phyloP scores from a whole-genome alignment of 1,140 invertebrate species.

The Listronotus bonariensis region DNA sequence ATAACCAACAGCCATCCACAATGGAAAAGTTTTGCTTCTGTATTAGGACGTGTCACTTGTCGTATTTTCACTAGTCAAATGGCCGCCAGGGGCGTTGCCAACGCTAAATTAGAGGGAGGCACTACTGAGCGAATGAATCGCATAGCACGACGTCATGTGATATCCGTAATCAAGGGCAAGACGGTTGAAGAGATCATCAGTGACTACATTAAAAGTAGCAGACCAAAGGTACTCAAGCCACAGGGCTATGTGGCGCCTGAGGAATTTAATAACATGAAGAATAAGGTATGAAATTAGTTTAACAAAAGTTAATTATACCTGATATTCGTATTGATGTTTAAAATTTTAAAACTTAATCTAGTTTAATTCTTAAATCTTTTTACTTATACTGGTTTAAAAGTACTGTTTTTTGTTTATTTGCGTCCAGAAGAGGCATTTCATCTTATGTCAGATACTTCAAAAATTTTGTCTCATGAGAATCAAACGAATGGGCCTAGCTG shows the following conservation, averaged over 20 bases:
- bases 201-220: slow-evolving; percentile 49
- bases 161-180: slow-evolving; percentile 65
- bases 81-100: slow-evolving; percentile 37
- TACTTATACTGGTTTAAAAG: too few species aligned
- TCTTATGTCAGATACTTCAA: too few species aligned
- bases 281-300: slow-evolving; percentile 16
- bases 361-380: too few species aligned
- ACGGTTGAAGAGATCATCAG: slow-evolving; percentile 62
- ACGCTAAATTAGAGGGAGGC: slow-evolving; percentile 58
- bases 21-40: slow-evolving; percentile 66
- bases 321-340: too few species aligned
- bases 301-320: too few species aligned
- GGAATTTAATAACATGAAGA: slow-evolving; percentile 24
- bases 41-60: slow-evolving; percentile 60
- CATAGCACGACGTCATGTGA: slow-evolving; percentile 66
- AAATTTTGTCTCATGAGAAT: too few species aligned
- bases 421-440: too few species aligned
- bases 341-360: too few species aligned
- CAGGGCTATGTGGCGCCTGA: slow-evolving; percentile 48
- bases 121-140: slow-evolving; percentile 64
- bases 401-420: too few species aligned
- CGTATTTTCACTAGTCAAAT: slow-evolving; percentile 54
- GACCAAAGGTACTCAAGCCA: slow-evolving; percentile 43
- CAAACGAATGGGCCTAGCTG: too few species aligned
- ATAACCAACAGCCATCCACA: slow-evolving; percentile 65